Evolutionary conservation across 2,113 vertebrate species (phyloP), one percentile per base, ranked within the genome.

Genomic region (Brachionichthys hirsutus): DNA sequence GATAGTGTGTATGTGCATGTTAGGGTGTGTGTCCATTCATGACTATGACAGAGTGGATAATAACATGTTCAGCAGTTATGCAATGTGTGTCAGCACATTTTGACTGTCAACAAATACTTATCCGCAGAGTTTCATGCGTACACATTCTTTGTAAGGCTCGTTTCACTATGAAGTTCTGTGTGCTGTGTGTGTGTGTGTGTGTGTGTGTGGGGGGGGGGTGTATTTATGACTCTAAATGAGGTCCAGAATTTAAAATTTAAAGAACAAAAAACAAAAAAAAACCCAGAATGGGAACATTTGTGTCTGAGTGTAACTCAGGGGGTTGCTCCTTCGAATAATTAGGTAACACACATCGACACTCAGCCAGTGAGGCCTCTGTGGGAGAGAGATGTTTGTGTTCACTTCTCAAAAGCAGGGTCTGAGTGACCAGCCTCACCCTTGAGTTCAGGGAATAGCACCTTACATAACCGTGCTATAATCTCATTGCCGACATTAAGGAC

Each of bases 251-350:
- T 30, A 30, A 30, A n/a, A n/a, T n/a, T n/a, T n/a, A n/a, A n/a
- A n/a, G n/a, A n/a, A n/a, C n/a, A n/a, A n/a, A n/a, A n/a, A n/a
- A n/a, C n/a, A n/a, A n/a, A n/a, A 30, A 30, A 30, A 30, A 30
- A 30, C 4, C 4, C 24, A 30, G 24, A 30, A 30, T 30, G 24
- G 24, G 24, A 30, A 30, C 24, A 30, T 30, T 30, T 30, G 24
- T 4, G 24, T 30, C 5, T 30, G 24, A 30, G 24, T 30, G 4
- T 30, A 30, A 30, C 8, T 30, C 24, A 30, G 36, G 6, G n/a
- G n/a, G n/a, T n/a, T n/a, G 1, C 4, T 81, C 83, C 85, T 73
- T 42, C 70, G 78, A 87, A 87, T 57, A 19, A 51, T 45, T 74
- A 54, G 42, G 81, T 34, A 79, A 77, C 46, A 69, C 14, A 2